phyloP scores from a whole-genome alignment of 1,140 invertebrate genomes.

The Bathynomus jamesi region DNA sequence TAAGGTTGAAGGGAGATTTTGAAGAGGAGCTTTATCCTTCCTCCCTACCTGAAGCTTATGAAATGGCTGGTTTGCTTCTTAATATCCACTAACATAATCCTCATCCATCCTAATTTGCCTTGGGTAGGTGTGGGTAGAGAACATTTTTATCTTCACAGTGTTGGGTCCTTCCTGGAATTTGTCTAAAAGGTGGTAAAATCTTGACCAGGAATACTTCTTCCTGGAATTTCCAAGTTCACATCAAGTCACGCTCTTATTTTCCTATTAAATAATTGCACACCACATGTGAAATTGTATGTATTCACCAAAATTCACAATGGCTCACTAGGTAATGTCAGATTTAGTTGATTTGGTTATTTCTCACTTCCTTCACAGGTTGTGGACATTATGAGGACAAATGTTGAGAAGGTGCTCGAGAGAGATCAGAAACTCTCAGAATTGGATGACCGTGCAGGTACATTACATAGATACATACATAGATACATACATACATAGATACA shows the following conservation, averaged over 20 bases:
- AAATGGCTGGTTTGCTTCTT: background rate
- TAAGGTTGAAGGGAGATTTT: conserved; percentile 35
- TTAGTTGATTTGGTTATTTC: background rate
- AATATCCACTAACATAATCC: background rate
- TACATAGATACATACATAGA: background rate
- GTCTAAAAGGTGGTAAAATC: no score
- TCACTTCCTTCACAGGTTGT: conserved; percentile 60
- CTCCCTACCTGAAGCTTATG: background rate
- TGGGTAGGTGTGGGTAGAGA: background rate
- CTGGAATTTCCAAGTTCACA: no score
- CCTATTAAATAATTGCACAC: no score
- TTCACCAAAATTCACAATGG: no score
- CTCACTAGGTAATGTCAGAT: no score
- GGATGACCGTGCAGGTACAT: conserved; percentile 60
- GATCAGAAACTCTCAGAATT: conserved; percentile 96
- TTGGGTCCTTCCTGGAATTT: no score
- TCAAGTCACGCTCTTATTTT: no score
- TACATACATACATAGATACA: background rate
- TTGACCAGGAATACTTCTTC: no score
- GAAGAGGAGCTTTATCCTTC: no score
- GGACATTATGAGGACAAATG: conserved; percentile 96
- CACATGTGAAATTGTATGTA: no score
- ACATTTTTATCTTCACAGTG: no score
- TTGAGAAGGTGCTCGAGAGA: conserved; percentile 96
- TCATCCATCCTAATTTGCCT: background rate